Base-by-base conservation (phyloP, 2,888 invertebrate genomes). In the Hirtodrosophila histrioides region DNA sequence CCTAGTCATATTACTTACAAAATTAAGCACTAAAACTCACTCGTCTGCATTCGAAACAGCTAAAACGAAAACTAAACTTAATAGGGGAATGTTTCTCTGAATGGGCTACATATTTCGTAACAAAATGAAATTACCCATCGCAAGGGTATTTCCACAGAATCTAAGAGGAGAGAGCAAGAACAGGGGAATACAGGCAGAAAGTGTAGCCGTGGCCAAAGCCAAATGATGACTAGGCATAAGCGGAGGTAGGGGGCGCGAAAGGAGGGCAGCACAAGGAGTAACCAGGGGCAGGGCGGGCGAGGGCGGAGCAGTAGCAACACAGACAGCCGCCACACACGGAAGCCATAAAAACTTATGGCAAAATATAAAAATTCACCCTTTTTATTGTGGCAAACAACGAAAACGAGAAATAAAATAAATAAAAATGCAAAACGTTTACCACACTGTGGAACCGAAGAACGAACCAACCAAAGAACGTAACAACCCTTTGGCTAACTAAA, bases 261-360 rank as follows among this genome's bases (percentile, higher is more conserved):
- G 17, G 17, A 17, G 7, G 37, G 1, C 12, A 9, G 24, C 10
- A 27, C 24, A 37, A 29, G 43, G 29, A n/a, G n/a, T 27, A 31
- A 7, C 27, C 12, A 51, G 27, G 10, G 33, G 11, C 29, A 9
- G 4, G 6, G 17, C 0, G 11, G n/a, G n/a, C 3, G 17, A 8
- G 50, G 29, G 12, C 11, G 29, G n/a, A 6, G 27, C 17, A 17
- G 37, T 40, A 35, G 41, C 49, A 45, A 6, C 49, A 50, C 45
- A 57, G 49, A 40, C 62, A 72, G 45, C 24, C 79, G 77, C 73
- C 82, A 75, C 87, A 84, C 81, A 75, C 88, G 85, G 86, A 88
- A 86, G 86, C 88, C 86, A 86, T 88, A 88, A 88, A 86, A 86
- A 86, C 85, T 82, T 85, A 84, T 86, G 86, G 82, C 79, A 69